These are phyloP conservation scores for Brachyrhaphis roseni DNA, from an alignment of 2,797 vertebrate genomes.

Conservation along the genomic window DNA sequence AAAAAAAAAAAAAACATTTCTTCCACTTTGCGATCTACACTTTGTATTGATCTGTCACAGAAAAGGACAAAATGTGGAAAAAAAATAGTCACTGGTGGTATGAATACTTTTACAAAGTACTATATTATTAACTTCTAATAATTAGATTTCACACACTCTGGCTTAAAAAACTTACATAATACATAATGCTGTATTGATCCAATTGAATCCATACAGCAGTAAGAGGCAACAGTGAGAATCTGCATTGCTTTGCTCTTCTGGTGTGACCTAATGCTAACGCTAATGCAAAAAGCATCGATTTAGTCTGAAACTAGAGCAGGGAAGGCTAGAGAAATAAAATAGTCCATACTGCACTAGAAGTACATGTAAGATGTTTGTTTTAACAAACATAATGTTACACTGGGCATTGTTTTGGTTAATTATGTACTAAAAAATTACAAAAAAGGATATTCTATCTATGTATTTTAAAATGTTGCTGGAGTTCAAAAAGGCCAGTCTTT, in stretches of 20 bases:
- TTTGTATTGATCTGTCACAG: background rate
- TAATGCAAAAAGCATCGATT: slow-evolving; percentile 33
- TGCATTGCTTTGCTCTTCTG: slow-evolving; percentile 12
- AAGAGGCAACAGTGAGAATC: slow-evolving; percentile 25
- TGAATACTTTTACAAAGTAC: background rate
- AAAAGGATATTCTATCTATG: no score
- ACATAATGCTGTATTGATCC: slow-evolving; percentile 27
- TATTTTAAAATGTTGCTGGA: background rate
- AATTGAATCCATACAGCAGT: slow-evolving; percentile 14
- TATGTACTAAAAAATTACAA: background rate
- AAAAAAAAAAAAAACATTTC: background rate
- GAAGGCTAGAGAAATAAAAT: background rate
- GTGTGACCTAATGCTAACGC: slow-evolving; percentile 18
- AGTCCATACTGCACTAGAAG: background rate
- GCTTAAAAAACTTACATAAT: slow-evolving; percentile 9
- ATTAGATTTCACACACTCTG: slow-evolving; percentile 21
- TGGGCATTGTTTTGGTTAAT: background rate
- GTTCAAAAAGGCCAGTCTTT: background rate
- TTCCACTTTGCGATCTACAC: background rate
- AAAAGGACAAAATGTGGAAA: background rate
- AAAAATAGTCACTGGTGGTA: background rate
- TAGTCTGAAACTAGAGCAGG: background rate
- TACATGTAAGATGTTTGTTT: background rate
- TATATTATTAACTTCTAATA: slow-evolving; percentile 24
- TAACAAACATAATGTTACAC: background rate